Percentiles rank a stretch among this genome's conserved stretches.
These are phyloP conservation scores for Macropis europaea DNA, from an alignment of 2,888 invertebrate genomes.

Conservation along the genomic window DNA sequence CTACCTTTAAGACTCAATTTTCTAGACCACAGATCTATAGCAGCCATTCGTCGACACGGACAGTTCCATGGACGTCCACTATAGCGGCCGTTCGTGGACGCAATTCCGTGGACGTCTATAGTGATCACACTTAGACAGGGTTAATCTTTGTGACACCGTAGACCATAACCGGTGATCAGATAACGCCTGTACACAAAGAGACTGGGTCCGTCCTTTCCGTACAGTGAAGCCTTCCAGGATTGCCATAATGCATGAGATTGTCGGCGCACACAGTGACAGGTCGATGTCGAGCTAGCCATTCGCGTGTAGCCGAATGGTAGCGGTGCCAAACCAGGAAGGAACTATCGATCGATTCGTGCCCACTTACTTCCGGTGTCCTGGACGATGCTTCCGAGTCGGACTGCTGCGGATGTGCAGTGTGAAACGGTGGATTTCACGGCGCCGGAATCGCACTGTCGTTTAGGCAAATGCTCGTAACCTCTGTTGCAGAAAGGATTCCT, in stretches of 20 bases:
- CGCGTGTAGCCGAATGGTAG: conserved; percentile 39
- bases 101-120: neutral
- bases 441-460: conserved; percentile 46
- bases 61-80: too few relatives aligned
- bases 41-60: too few relatives aligned
- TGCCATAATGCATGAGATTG: conserved; percentile 56
- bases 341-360: conserved; percentile 47
- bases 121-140: neutral
- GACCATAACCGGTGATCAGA: conserved; percentile 20
- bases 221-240: conserved; percentile 19
- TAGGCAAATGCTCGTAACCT: conserved; percentile 56
- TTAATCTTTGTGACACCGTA: conserved; percentile 27
- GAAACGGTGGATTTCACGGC: conserved; percentile 55
- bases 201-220: conserved; percentile 24
- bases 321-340: conserved; percentile 43
- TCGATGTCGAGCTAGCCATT: conserved; percentile 24
- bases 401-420: conserved; percentile 31
- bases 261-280: conserved; percentile 41
- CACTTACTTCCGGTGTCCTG: conserved; percentile 51
- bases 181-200: conserved; percentile 12
- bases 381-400: conserved; percentile 37
- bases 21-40: too few relatives aligned
- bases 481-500: too few relatives aligned
- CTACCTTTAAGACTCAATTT: too few relatives aligned
- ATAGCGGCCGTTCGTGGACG: too few relatives aligned